A percentile compares a stretch with the other conserved stretches of the same genome.
Conservation (phyloP, 64 coral and sea anemone species). For the Actinia equina region DNA sequence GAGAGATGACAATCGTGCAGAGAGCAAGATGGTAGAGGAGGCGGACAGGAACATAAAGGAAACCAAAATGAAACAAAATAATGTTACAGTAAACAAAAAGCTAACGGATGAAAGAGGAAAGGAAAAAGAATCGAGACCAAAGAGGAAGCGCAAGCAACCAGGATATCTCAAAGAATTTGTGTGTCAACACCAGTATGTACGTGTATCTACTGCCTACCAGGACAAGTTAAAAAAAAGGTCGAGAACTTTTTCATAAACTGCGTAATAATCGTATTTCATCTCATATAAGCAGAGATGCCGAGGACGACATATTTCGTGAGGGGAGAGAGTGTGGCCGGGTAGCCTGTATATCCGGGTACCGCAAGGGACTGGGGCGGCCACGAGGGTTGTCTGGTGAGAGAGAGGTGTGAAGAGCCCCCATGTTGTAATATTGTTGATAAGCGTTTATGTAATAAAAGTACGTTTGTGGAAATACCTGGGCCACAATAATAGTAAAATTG, state of each 20-base stretch:
- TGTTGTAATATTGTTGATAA: too few species aligned
- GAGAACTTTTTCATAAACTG: background rate
- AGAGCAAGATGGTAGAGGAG: background rate
- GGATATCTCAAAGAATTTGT: background rate
- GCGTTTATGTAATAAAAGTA: too few species aligned
- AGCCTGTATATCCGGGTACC: background rate
- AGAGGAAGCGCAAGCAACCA: slow-evolving; percentile 5
- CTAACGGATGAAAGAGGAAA: background rate
- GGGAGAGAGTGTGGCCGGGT: background rate
- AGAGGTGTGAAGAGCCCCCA: too few species aligned
- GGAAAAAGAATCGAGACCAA: background rate
- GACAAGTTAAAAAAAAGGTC: background rate
- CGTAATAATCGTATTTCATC: background rate
- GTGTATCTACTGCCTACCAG: background rate
- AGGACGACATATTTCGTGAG: background rate
- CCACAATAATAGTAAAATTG: too few species aligned
- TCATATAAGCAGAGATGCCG: background rate
- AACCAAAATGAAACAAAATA: background rate
- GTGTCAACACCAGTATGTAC: slow-evolving; percentile 8
- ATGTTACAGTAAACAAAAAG: background rate
- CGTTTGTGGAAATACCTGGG: too few species aligned
- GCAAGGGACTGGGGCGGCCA: background rate
- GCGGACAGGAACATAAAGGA: background rate
- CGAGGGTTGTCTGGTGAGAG: background rate
- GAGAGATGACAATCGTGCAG: background rate